A percentile compares a stretch with the other conserved stretches of the same genome.
Evolutionary conservation across 2,797 vertebrate genomes (phyloP).

Genomic region (Platyrinchus mystaceus): DNA sequence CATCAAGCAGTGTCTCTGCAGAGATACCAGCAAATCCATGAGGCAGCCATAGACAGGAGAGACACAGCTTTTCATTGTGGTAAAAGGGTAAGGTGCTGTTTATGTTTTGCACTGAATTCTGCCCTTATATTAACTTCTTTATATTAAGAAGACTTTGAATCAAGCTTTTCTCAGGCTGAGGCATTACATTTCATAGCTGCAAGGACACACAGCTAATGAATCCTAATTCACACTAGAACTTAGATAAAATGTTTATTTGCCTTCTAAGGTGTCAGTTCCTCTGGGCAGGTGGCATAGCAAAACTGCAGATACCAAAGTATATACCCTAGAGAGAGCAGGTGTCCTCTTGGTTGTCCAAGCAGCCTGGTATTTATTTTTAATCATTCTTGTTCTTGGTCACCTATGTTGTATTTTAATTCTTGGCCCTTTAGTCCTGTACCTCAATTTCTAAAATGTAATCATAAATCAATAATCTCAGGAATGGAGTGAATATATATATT

Average conservation of each 20-base stretch:
- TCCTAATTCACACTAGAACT: not conserved
- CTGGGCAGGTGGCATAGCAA: rapidly evolving
- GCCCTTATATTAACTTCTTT: not conserved
- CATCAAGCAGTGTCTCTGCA: not conserved
- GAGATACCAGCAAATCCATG: not conserved
- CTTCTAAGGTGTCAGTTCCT: not conserved
- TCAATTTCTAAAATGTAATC: not conserved
- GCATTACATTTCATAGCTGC: not conserved
- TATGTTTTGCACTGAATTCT: not conserved
- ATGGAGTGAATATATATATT: too few species aligned
- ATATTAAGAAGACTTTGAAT: not conserved
- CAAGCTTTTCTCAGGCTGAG: not conserved
- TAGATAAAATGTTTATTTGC: not conserved
- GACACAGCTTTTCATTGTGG: not conserved
- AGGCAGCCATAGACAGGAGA: not conserved
- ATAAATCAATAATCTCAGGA: not conserved
- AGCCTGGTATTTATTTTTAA: not conserved
- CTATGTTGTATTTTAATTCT: not conserved
- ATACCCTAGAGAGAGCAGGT: not conserved
- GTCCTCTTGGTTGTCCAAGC: not conserved
- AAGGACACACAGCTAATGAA: not conserved
- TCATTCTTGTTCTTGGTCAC: not conserved
- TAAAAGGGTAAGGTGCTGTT: not conserved
- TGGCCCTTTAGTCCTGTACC: not conserved
- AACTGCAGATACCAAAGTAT: not conserved